These are phyloP conservation scores for Sorex maritimensis DNA, from an alignment of 2,797 vertebrate species.

Conservation along the genomic window DNA sequence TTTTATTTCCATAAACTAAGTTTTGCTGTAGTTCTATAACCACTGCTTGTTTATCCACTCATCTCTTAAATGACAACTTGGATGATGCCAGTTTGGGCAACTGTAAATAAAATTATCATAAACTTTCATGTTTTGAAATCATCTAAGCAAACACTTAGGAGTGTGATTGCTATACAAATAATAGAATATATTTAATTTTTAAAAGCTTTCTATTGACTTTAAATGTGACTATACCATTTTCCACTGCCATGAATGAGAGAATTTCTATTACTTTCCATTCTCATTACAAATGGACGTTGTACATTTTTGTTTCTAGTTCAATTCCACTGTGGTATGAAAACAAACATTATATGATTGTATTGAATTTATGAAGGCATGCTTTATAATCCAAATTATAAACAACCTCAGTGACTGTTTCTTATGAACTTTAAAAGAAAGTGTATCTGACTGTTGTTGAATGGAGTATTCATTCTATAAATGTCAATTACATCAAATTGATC, in stretches of 20 bases:
- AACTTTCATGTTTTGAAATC: not conserved
- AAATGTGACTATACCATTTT: not conserved
- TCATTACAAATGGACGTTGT: not conserved
- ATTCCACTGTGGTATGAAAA: not conserved
- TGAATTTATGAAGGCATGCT: not conserved
- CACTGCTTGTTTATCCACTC: not conserved
- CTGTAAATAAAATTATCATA: not conserved
- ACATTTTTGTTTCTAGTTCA: not conserved
- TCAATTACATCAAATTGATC: constrained; percentile 9
- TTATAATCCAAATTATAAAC: not conserved
- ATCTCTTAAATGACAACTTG: not conserved
- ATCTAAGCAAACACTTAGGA: not conserved
- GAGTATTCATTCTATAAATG: not conserved
- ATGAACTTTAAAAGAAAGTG: not conserved
- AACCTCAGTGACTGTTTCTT: not conserved
- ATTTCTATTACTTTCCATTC: not conserved
- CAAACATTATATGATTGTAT: not conserved
- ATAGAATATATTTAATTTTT: not conserved
- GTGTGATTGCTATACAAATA: not conserved
- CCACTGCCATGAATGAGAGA: not conserved
- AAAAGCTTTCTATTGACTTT: not conserved
- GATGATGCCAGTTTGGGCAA: not conserved
- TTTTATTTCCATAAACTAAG: constrained; percentile 1
- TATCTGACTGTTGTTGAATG: not conserved
- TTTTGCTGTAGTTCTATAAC: not conserved